Evolutionary conservation across 2,113 vertebrate genomes (phyloP).

Genomic region (Mormoops blainvillei): DNA sequence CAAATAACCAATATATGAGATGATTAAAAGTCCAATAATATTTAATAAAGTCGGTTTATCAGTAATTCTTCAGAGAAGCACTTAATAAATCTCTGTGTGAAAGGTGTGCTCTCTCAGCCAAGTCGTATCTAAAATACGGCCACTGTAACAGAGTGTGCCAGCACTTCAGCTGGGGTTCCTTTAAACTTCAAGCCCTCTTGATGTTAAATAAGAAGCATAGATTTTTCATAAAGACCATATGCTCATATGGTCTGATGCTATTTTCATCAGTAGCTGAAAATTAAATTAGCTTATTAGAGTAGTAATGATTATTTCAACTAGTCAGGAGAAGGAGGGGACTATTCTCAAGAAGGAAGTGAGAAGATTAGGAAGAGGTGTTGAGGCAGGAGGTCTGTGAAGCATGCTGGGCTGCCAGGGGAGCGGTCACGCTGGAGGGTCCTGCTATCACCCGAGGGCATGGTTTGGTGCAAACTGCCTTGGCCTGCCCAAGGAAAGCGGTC

Average conservation of each 20-base stretch:
- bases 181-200: background rate
- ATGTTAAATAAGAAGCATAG: background rate
- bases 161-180: background rate
- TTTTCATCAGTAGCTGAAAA: constrained; percentile 25
- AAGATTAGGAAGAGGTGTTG: background rate
- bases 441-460: background rate
- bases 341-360: background rate
- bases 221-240: background rate
- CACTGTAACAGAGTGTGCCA: accelerated
- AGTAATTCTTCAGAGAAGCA: background rate
- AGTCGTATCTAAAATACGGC: background rate
- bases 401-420: background rate
- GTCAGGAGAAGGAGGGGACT: background rate
- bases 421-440: background rate
- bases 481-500: background rate
- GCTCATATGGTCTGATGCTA: background rate
- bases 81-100: background rate
- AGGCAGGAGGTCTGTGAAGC: background rate
- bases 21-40: background rate
- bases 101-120: background rate
- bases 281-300: background rate
- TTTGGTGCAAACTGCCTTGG: background rate
- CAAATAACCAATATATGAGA: background rate
- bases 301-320: background rate
- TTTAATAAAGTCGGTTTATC: background rate